Conservation (phyloP, 2,888 invertebrate species). For the Venusia cambrica region DNA sequence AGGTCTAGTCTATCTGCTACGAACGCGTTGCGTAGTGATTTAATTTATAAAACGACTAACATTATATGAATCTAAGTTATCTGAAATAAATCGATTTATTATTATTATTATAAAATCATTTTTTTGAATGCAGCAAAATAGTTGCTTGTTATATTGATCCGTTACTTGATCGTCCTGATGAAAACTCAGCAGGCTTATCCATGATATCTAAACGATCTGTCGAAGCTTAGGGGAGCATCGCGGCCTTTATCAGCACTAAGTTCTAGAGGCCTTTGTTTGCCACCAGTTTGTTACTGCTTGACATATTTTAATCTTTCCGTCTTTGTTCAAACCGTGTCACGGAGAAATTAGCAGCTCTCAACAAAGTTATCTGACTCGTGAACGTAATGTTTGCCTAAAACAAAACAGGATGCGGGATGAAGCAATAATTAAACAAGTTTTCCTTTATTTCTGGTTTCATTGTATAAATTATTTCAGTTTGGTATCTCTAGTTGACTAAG, state of each 20-base stretch:
- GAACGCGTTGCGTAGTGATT: too few relatives aligned
- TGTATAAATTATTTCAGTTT: constrained; percentile 28
- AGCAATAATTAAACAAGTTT: constrained; percentile 34
- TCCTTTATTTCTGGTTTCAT: constrained; percentile 31
- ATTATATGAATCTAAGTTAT: too few relatives aligned
- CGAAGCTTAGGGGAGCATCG: constrained; percentile 51
- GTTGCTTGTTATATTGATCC: not conserved
- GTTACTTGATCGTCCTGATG: constrained; percentile 8
- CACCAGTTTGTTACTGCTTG: constrained; percentile 42
- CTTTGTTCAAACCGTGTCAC: constrained; percentile 54
- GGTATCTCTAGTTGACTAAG: constrained; percentile 31
- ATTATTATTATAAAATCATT: too few relatives aligned
- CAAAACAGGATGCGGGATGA: constrained; percentile 33
- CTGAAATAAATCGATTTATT: too few relatives aligned
- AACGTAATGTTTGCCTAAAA: constrained; percentile 36
- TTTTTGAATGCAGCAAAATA: too few relatives aligned
- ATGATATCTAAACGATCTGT: constrained; percentile 58
- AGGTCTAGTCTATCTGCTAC: too few relatives aligned
- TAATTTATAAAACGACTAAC: too few relatives aligned
- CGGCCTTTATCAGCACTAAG: constrained; percentile 55
- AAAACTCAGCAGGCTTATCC: constrained; percentile 32
- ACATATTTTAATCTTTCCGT: constrained; percentile 61
- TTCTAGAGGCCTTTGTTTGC: constrained; percentile 57
- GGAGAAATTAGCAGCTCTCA: constrained; percentile 46
- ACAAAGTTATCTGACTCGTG: constrained; percentile 53